These are phyloP conservation scores for Nannospalax galili DNA, from an alignment of 2,113 vertebrate species.

Conservation along the genomic window DNA sequence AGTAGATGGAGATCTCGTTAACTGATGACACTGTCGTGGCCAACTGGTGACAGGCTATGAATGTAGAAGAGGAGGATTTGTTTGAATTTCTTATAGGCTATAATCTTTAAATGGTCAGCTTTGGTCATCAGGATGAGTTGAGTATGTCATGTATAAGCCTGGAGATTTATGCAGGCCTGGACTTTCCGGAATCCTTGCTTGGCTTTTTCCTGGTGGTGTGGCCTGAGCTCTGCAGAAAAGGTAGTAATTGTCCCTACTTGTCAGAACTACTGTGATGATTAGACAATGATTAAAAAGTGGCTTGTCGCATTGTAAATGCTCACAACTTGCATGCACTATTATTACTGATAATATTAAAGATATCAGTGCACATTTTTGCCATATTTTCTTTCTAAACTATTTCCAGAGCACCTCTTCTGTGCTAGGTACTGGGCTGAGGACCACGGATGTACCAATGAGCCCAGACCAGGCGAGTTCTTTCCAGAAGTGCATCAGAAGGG, in stretches of 20 bases:
- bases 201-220: background rate
- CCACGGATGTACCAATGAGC: background rate
- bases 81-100: background rate
- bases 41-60: background rate
- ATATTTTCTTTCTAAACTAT: background rate
- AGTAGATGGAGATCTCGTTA: background rate
- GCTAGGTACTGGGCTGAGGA: background rate
- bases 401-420: background rate
- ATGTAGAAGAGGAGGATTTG: background rate
- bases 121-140: background rate
- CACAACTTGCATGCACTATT: background rate
- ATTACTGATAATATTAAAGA: background rate
- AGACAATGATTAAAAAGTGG: background rate
- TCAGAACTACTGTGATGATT: background rate
- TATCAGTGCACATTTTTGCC: background rate
- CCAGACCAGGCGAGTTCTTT: background rate
- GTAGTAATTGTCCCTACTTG: background rate
- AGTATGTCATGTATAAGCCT: background rate
- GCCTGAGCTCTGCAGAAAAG: background rate
- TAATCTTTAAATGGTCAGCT: background rate
- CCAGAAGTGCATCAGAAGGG: background rate
- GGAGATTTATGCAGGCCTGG: background rate
- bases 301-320: background rate
- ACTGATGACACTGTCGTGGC: background rate
- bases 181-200: background rate